phyloP scores from a whole-genome alignment of 2,113 vertebrate species.

The Paraplagusia blochii region DNA sequence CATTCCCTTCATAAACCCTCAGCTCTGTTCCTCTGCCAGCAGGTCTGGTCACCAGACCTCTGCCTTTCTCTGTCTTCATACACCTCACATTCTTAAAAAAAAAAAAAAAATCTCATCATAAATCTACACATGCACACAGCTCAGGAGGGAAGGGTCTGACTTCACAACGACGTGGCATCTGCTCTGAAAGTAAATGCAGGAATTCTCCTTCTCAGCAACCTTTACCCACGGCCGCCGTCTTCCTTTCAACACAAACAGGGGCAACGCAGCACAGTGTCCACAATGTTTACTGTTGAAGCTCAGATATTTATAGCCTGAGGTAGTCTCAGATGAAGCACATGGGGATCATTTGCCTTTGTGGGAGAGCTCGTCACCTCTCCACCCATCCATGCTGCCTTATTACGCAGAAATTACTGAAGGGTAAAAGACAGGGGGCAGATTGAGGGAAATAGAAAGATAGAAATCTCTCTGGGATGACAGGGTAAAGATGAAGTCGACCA shows the following conservation, averaged over 20 bases:
- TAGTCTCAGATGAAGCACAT: constrained; percentile 33
- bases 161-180: constrained; percentile 19
- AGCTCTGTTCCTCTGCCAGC: constrained; percentile 19
- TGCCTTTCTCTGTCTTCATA: constrained; percentile 2
- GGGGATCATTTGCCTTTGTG: constrained; percentile 46
- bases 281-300: constrained; percentile 42
- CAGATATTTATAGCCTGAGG: constrained; percentile 33
- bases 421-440: constrained; percentile 6
- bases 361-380: constrained; percentile 54
- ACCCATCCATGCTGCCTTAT: constrained; percentile 50
- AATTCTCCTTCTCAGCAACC: constrained; percentile 26
- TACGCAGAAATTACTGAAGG: constrained; percentile 57
- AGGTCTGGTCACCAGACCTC: constrained; percentile 43
- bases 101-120: constrained; percentile 7
- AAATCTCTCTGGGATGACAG: constrained; percentile 16
- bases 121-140: constrained; percentile 14
- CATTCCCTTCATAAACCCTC: constrained; percentile 8
- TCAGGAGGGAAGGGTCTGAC: constrained; percentile 3
- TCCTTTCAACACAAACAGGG: constrained; percentile 23
- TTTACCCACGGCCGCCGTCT: constrained; percentile 12
- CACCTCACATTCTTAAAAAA: constrained; percentile 19
- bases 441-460: constrained; percentile 5
- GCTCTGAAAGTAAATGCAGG: constrained; percentile 12
- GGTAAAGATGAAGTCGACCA: constrained; percentile 19
- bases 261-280: constrained; percentile 20